These are phyloP conservation scores for Ligdia adustata DNA, from an alignment of 2,888 invertebrate genomes.

Conservation along the genomic window DNA sequence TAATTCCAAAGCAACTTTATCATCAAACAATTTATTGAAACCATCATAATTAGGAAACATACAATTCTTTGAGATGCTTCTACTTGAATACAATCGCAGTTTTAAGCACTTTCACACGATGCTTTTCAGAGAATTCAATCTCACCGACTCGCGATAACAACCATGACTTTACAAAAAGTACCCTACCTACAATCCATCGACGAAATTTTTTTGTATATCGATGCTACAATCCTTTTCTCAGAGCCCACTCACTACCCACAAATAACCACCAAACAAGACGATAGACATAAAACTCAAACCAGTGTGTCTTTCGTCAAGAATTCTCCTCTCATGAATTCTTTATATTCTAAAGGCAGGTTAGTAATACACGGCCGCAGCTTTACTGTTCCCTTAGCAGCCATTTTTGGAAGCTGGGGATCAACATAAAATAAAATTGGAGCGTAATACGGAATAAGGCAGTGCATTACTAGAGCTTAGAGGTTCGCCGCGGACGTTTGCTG, in stretches of 20 bases:
- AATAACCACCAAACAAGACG: conserved; percentile 19
- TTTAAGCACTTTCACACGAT: not conserved
- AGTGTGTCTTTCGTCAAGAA: conserved; percentile 60
- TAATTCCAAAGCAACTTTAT: too few species aligned
- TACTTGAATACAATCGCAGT: too few species aligned
- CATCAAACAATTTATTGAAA: too few species aligned
- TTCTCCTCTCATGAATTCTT: conserved; percentile 71
- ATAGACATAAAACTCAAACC: conserved; percentile 50
- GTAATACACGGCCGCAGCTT: conserved; percentile 60
- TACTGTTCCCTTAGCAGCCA: conserved; percentile 64
- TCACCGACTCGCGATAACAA: conserved; percentile 1
- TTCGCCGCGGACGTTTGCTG: conserved; percentile 15
- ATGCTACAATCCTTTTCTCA: conserved; percentile 7
- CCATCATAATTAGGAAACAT: too few species aligned
- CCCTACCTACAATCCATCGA: too few species aligned
- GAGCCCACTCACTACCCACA: not conserved
- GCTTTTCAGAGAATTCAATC: not conserved
- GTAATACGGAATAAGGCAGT: conserved; percentile 51
- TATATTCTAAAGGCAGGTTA: conserved; percentile 58
- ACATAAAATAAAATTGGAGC: conserved; percentile 70
- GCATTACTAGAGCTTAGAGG: conserved; percentile 42
- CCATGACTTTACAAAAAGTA: conserved; percentile 21
- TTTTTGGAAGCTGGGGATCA: conserved; percentile 61
- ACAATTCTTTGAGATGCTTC: too few species aligned
- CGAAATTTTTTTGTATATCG: too few species aligned